Evolutionary conservation across 2,888 invertebrate genomes (phyloP).

Genomic region (Lobophora halterata): DNA sequence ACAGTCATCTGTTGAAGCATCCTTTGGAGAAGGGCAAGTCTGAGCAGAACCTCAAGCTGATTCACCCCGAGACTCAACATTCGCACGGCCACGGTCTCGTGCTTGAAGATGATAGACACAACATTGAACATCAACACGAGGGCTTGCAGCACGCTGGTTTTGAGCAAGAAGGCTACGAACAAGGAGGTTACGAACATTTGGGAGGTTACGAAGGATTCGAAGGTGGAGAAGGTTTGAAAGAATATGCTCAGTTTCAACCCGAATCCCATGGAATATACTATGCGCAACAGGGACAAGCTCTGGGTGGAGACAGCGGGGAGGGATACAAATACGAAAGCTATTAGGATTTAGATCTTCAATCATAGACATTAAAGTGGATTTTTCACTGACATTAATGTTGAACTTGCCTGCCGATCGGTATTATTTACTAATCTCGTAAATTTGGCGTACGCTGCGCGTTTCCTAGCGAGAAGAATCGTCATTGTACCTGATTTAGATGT

Average conservation of each 20-base stretch:
- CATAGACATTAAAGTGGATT: conserved; percentile 45
- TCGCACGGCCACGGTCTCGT: conserved; percentile 81
- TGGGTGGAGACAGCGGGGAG: conserved; percentile 58
- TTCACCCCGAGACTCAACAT: conserved; percentile 83
- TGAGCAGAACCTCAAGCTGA: conserved; percentile 80
- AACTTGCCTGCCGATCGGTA: conserved; percentile 62
- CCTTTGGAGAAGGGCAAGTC: conserved; percentile 83
- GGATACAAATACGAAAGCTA: conserved; percentile 67
- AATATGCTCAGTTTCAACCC: conserved; percentile 57
- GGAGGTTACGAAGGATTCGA: conserved; percentile 53
- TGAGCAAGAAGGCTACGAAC: conserved; percentile 49
- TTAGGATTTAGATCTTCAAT: conserved; percentile 46
- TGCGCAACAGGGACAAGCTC: conserved; percentile 51
- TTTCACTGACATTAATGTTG: conserved; percentile 47
- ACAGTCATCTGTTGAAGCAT: conserved; percentile 83
- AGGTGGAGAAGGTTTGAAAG: conserved; percentile 61
- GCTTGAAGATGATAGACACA: conserved; percentile 79
- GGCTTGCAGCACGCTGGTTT: conserved; percentile 47
- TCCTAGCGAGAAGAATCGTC: conserved; percentile 37
- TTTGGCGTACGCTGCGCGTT: conserved; percentile 43
- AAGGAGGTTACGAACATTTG: conserved; percentile 44
- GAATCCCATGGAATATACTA: conserved; percentile 58
- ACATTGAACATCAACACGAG: conserved; percentile 58
- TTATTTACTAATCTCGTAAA: conserved; percentile 34
- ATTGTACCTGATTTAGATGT: conserved; percentile 71